Evolutionary conservation across 2,888 invertebrate genomes (phyloP).

Genomic region (Morinoia aosen): DNA sequence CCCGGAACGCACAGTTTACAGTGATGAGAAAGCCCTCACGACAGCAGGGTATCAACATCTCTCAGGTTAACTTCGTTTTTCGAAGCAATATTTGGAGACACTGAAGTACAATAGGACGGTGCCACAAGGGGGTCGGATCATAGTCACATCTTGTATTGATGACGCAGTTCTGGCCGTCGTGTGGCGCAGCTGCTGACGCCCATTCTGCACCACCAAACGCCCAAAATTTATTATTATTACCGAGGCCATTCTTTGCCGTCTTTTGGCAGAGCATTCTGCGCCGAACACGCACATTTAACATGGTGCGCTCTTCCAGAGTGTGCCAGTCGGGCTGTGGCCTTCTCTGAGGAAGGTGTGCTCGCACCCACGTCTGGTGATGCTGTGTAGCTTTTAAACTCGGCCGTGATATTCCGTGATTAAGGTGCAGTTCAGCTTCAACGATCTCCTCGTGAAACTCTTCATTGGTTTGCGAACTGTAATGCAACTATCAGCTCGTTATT

Average conservation of each 20-base stretch:
- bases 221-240: slow-evolving; percentile 4
- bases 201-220: slow-evolving; percentile 10
- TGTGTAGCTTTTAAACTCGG: not conserved
- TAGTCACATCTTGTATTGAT: not conserved
- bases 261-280: not conserved
- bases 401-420: not conserved
- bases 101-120: not conserved
- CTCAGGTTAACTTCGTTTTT: not conserved
- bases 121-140: not conserved
- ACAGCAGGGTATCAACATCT: not conserved
- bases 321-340: not conserved
- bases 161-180: not conserved
- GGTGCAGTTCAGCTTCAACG: slow-evolving; percentile 12
- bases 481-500: not conserved
- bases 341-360: not conserved
- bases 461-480: not conserved
- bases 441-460: not conserved
- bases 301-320: not conserved
- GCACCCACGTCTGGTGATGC: not conserved
- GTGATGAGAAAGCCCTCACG: no score
- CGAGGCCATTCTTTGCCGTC: not conserved
- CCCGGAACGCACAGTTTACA: no score
- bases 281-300: not conserved
- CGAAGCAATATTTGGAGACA: not conserved
- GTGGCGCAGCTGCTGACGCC: not conserved